Evolutionary conservation across 1,140 invertebrate species (phyloP), one percentile per base, ranked within the genome.

Genomic region (Achatina immaculata): DNA sequence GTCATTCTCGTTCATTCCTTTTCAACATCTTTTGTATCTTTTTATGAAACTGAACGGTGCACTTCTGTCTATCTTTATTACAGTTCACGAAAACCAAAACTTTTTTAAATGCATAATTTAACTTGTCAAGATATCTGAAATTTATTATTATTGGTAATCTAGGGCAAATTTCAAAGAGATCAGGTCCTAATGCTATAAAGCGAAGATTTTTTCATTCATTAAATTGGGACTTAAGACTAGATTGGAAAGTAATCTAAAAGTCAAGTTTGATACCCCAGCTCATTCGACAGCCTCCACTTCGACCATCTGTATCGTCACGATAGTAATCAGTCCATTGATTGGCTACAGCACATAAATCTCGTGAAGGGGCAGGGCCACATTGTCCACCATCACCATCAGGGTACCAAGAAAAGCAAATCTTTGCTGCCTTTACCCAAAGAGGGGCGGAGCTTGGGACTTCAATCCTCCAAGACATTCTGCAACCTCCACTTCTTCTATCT

Each of bases 221-320:
- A n/a, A n/a, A n/a, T n/a, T n/a, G n/a, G n/a, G n/a, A n/a, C n/a
- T n/a, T n/a, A n/a, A n/a, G n/a, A n/a, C n/a, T n/a, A n/a, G n/a
- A n/a, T n/a, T n/a, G n/a, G n/a, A n/a, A n/a, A n/a, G 51, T 21
- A 11, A 4, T 62, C 28, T 42, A 69, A 6, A 69, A 69, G 3
- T 24, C 24, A 40, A 69, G 36, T 28, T 42, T 69, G 0, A 69
- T 1, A 40, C 82, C 82, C 78, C 78, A 83, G 55, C 82, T 80
- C 73, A 81, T 69, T 28, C 65, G 34, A 65, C 82, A 84, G 0
- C 83, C 83, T 11, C 81, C 81, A 24, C 40, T 36, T 14, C 81
- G 58, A 21, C 66, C 45, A 51, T 84, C 83, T 4, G 81, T 84
- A 73, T 84, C 83, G 68, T 84, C 83, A n/a, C 83, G 40, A 78